Percentiles rank a stretch among this genome's conserved stretches.
These are phyloP conservation scores for Acrocephalus scirpaceus DNA, from an alignment of 2,797 vertebrate species.

Conservation along the genomic window DNA sequence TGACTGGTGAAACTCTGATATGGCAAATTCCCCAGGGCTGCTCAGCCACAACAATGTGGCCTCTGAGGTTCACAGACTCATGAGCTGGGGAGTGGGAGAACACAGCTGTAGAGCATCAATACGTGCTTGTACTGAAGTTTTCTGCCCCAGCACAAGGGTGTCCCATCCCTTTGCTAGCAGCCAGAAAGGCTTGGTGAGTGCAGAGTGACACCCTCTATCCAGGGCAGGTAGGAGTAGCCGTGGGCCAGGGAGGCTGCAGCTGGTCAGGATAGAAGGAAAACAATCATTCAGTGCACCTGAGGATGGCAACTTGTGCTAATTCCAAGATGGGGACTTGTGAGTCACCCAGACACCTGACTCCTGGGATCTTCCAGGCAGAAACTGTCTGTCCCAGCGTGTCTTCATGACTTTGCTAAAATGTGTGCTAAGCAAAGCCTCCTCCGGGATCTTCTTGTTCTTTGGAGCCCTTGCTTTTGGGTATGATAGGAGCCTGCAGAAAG, in stretches of 20 bases:
- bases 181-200: not conserved
- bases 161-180: not conserved
- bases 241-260: not conserved
- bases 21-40: not conserved
- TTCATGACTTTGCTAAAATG: not conserved
- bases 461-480: not conserved
- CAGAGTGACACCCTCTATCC: not conserved
- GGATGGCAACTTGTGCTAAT: not conserved
- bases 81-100: not conserved
- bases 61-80: not conserved
- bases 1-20: not conserved
- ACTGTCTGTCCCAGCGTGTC: not conserved
- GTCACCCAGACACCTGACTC: not conserved
- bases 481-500: not conserved
- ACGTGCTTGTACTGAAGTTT: not conserved
- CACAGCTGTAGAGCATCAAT: not conserved
- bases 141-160: fast-evolving
- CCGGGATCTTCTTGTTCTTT: not conserved
- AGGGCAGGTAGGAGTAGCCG: fast-evolving
- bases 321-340: not conserved
- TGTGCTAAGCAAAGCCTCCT: not conserved
- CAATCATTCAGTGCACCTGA: not conserved
- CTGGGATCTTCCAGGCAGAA: not conserved
- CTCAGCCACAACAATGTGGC: not conserved
- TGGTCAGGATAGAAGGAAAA: not conserved